Percentiles rank a stretch among this genome's conserved stretches.
Evolutionary conservation across 53 echinoderm and acorn worm genomes (phyloP).

Genomic region (Holothuria scabra): DNA sequence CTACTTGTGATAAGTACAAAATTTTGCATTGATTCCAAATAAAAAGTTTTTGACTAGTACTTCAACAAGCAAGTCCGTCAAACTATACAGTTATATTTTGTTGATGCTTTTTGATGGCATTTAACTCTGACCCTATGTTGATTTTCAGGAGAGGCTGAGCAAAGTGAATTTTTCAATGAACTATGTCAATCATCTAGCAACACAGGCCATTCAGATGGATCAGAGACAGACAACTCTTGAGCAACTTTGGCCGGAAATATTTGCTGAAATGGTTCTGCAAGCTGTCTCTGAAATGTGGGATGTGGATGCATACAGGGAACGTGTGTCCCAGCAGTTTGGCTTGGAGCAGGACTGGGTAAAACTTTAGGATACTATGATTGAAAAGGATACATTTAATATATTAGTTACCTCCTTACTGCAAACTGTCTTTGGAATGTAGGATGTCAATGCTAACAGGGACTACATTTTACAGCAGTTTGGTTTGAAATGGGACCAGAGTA

Average conservation of each 20-base stretch:
- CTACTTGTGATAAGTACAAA: too few species aligned
- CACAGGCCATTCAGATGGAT: slow-evolving; percentile 80
- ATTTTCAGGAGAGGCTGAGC: slow-evolving; percentile 66
- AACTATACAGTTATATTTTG: too few species aligned
- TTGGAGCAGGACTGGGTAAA: slow-evolving; percentile 23
- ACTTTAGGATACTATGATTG: too few species aligned
- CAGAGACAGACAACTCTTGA: slow-evolving; percentile 71
- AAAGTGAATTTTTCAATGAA: slow-evolving; percentile 64
- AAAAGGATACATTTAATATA: too few species aligned
- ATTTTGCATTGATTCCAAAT: background rate
- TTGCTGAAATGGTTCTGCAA: slow-evolving; percentile 72
- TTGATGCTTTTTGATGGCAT: too few species aligned
- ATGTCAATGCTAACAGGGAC: too few species aligned
- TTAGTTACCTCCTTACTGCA: too few species aligned
- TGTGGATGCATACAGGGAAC: slow-evolving; percentile 61
- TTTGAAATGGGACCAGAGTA: too few species aligned
- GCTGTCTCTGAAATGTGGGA: slow-evolving; percentile 85
- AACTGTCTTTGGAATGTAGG: too few species aligned
- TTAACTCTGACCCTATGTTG: background rate
- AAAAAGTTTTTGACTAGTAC: background rate
- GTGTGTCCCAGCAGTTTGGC: slow-evolving; percentile 51
- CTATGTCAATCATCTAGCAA: slow-evolving; percentile 74
- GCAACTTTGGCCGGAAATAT: slow-evolving; percentile 86
- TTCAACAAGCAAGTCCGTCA: too few species aligned
- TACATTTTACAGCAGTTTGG: too few species aligned